Evolutionary conservation across 2,113 vertebrate genomes (phyloP), one percentile per base, ranked within the genome.

Genomic region (Aviceda subcristata): DNA sequence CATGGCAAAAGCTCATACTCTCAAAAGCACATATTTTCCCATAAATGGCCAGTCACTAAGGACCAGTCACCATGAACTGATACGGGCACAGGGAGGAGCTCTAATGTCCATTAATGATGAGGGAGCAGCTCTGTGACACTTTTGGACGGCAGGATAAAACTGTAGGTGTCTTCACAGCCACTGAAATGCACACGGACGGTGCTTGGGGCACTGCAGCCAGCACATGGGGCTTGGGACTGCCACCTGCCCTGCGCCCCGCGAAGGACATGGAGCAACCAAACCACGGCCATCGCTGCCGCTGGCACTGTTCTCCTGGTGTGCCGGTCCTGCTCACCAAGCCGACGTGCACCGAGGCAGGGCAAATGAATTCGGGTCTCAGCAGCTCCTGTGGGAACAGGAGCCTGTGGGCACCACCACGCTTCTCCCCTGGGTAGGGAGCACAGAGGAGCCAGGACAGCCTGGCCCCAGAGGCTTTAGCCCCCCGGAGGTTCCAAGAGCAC

Each of bases 11-110:
- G 50, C 93, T 82, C 87, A 10, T 32, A 45, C 76, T 92, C 62
- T 59, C 50, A 48, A 75, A 87, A 93, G 92, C 77, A 88, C 96
- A 94, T 96, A 93, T 88, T 97, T 97, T 97, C 87, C 96, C 95
- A 95, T 97, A 96, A 96, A 97, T 97, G 96, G 96, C 92, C 66
- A 80, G 50, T 60, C 91, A 53, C 63, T 89, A 55, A 66, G 85
- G 82, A 88, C 46, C 67, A 63, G 74, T 48, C 88, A 43, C 86
- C 88, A 71, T 0, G 12, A 63, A 51, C 88, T 36, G 69, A 81
- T 95, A 81, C 0, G 7, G 93, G 74, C 68, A 26, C 1, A 56
- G 88, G 86, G 85, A 94, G 85, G 85, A 92, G 83, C 48, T 88
- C 39, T 62, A 4, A 38, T 53, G 60, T 38, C 89, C 67, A 13